Conservation (phyloP, 2,797 vertebrate genomes). For the Takifugu rubripes region DNA sequence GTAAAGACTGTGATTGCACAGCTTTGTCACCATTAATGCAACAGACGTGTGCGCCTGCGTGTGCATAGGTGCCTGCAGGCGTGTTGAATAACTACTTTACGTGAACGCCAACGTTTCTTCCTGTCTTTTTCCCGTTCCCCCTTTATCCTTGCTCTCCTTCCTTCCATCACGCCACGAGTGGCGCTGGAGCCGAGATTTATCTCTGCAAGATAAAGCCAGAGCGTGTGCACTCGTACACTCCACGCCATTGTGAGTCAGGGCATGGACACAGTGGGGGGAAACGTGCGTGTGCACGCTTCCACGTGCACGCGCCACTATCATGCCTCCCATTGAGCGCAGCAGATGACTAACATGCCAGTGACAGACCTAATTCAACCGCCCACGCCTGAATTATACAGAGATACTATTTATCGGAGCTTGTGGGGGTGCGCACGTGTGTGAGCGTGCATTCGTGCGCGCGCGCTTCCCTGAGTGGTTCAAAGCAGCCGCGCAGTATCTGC, state of each 20-base stretch:
- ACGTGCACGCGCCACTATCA: constrained; percentile 21
- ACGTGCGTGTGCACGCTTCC: constrained; percentile 4
- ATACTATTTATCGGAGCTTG: constrained; percentile 9
- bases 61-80: constrained; percentile 6
- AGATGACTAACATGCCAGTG: constrained; percentile 47
- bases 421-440: constrained; percentile 1
- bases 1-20: constrained; percentile 33
- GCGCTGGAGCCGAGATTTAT: too few species aligned
- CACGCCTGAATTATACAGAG: constrained; percentile 23
- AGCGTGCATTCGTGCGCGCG: too few species aligned
- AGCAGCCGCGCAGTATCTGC: background rate
- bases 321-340: constrained; percentile 37
- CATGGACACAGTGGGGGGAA: constrained; percentile 6
- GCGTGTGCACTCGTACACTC: too few species aligned
- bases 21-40: constrained; percentile 36
- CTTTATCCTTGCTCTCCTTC: too few species aligned
- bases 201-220: too few species aligned
- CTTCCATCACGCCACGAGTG: too few species aligned
- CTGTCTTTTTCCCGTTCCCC: too few species aligned
- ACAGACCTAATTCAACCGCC: constrained; percentile 39
- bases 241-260: constrained; percentile 19
- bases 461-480: constrained; percentile 2
- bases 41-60: constrained; percentile 8
- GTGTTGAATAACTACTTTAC: too few species aligned
- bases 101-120: too few species aligned